Evolutionary conservation across 2,888 invertebrate species (phyloP).

Genomic region (Ormyrus pomaceus): DNA sequence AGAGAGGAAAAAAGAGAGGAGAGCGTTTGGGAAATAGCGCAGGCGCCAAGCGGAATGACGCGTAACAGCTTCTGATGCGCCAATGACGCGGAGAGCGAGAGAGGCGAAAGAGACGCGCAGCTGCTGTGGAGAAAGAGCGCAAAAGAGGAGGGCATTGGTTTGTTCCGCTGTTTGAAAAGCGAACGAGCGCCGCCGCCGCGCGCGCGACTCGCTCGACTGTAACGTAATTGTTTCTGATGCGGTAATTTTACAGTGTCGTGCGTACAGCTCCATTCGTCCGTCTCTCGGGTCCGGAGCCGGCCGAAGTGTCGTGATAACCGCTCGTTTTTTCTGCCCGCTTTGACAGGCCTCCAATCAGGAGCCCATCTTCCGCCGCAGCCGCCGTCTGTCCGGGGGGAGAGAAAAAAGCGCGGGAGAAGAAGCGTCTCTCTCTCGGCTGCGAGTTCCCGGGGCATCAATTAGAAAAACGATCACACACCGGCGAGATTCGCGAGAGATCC

Average conservation of each 20-base stretch:
- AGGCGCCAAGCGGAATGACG: constrained; percentile 44
- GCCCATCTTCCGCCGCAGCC: too few relatives aligned
- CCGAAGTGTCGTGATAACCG: constrained; percentile 66
- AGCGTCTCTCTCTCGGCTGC: constrained; percentile 52
- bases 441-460: constrained; percentile 34
- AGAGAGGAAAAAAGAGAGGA: background rate
- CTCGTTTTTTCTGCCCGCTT: constrained; percentile 63
- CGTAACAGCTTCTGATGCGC: constrained; percentile 30
- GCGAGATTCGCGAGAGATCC: constrained; percentile 12
- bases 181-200: background rate
- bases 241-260: constrained; percentile 76
- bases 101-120: constrained; percentile 7
- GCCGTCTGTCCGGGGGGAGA: constrained; percentile 5
- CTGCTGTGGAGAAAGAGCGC: background rate
- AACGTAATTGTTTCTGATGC: constrained; percentile 75
- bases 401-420: constrained; percentile 47
- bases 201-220: constrained; percentile 69
- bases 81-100: constrained; percentile 3
- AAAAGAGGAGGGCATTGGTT: constrained; percentile 33
- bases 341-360: background rate
- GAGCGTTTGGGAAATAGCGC: constrained; percentile 30
- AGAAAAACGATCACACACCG: constrained; percentile 50
- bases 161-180: constrained; percentile 42
- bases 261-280: constrained; percentile 65
- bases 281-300: constrained; percentile 57